Conservation (phyloP, 1,140 invertebrate genomes). For the Ceratoteleas bidentatus region DNA sequence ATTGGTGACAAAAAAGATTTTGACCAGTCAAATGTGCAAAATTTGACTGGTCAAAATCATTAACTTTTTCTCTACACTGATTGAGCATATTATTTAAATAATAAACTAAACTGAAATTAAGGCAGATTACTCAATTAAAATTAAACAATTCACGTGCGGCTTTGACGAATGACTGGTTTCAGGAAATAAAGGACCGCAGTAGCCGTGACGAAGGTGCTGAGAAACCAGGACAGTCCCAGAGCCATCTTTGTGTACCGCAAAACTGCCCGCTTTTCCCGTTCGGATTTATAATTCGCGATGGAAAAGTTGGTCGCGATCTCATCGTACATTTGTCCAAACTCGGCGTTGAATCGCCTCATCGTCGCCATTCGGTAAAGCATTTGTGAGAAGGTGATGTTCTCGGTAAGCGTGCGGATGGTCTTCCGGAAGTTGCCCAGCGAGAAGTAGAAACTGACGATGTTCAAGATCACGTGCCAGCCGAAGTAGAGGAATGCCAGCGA, state of each 20-base stretch:
- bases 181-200: conserved; percentile 3
- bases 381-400: conserved; percentile 16
- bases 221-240: not conserved
- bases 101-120: not conserved
- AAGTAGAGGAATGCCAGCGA: conserved; percentile 11
- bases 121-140: not conserved
- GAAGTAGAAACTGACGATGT: conserved; percentile 22
- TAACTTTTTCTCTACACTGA: no score
- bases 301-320: conserved; percentile 12
- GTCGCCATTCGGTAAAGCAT: conserved; percentile 18
- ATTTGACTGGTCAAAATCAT: no score
- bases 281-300: conserved; percentile 4
- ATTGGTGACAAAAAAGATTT: no score
- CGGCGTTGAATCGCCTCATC: conserved; percentile 17
- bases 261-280: not conserved
- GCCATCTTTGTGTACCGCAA: not conserved
- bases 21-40: no score
- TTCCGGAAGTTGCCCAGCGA: conserved; percentile 16
- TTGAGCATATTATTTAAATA: no score
- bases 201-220: not conserved
- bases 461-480: not conserved
- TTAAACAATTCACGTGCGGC: not conserved
- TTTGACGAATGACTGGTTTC: conserved; percentile 5
- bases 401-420: not conserved
- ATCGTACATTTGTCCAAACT: conserved; percentile 19